phyloP scores from a whole-genome alignment of 2,113 vertebrate genomes.

The Otolemur garnettii region DNA sequence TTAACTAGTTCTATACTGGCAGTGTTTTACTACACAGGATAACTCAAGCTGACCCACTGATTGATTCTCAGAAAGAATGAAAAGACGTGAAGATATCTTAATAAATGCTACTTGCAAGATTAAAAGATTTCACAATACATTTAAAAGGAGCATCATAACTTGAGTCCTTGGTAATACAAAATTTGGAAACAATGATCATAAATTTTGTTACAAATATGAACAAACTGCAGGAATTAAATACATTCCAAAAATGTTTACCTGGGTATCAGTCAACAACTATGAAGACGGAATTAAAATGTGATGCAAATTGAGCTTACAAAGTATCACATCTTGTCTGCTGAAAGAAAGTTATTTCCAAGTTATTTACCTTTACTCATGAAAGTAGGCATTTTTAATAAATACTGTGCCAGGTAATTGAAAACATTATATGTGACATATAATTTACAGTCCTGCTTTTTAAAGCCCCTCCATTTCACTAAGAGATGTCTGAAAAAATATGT shows the following conservation, averaged over 20 bases:
- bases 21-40: background rate
- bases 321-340: background rate
- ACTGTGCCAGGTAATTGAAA: background rate
- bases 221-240: background rate
- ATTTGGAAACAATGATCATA: background rate
- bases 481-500: constrained; percentile 36
- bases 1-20: background rate
- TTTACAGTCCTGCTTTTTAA: constrained; percentile 30
- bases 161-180: constrained; percentile 13
- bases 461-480: constrained; percentile 36
- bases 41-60: background rate
- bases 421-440: background rate
- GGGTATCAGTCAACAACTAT: background rate
- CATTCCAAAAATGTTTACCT: background rate
- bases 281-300: background rate
- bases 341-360: background rate
- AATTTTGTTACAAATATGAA: constrained; percentile 14
- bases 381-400: background rate
- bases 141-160: background rate
- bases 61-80: background rate
- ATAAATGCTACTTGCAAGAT: background rate
- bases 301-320: background rate
- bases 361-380: constrained; percentile 34
- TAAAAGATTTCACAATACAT: constrained; percentile 15
- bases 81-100: background rate